Evolutionary conservation across 2,113 vertebrate species (phyloP).

Genomic region (Coracopsis vasa): DNA sequence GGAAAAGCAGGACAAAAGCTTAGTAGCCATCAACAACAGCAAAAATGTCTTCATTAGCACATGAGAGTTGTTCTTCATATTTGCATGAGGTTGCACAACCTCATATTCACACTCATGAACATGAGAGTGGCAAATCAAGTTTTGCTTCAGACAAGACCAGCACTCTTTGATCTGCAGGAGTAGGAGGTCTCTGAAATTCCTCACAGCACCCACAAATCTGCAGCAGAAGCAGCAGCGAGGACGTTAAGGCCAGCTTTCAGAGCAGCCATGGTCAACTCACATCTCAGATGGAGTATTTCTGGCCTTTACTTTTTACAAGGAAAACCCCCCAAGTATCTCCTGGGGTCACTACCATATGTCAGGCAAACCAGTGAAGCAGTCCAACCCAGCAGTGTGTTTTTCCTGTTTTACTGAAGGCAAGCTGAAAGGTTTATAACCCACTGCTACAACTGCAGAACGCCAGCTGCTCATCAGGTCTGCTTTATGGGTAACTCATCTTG

Average conservation of each 20-base stretch:
- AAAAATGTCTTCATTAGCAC: neutral
- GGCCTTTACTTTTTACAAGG: neutral
- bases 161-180: neutral
- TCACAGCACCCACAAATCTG: neutral
- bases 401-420: slow-evolving; percentile 36
- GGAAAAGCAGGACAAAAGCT: neutral
- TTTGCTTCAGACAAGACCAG: neutral
- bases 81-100: neutral
- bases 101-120: neutral
- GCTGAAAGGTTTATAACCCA: slow-evolving; percentile 23
- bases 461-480: neutral
- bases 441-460: neutral
- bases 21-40: neutral
- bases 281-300: neutral
- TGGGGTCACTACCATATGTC: neutral
- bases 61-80: neutral
- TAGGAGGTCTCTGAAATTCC: neutral
- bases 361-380: neutral
- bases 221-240: slow-evolving; percentile 5
- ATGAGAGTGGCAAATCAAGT: neutral
- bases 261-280: neutral
- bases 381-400: slow-evolving; percentile 43
- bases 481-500: neutral
- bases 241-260: neutral
- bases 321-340: neutral